Conservation (phyloP, 2,888 invertebrate species). For the Teleogryllus oceanicus region DNA sequence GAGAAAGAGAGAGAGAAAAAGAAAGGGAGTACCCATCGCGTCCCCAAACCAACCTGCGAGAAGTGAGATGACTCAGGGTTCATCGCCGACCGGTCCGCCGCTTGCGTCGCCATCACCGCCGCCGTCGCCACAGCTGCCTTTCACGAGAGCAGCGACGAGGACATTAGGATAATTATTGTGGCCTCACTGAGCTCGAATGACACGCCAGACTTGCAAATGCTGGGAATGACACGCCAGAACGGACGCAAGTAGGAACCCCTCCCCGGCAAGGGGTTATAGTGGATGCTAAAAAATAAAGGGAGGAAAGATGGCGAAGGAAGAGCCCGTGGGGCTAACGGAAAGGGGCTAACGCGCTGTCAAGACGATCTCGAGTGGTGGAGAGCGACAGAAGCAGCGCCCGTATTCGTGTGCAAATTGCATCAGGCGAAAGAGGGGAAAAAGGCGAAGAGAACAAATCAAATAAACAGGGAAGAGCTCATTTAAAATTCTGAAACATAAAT, state of each 20-base stretch:
- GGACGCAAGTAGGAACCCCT: not conserved
- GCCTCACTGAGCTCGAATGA: not conserved
- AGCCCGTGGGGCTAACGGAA: not conserved
- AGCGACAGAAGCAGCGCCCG: not conserved
- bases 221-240: not conserved
- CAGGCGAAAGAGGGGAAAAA: not conserved
- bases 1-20: too few relatives aligned
- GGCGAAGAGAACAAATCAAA: not conserved
- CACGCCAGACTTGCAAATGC: not conserved
- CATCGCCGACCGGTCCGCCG: too few relatives aligned
- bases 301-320: not conserved
- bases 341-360: not conserved
- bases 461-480: slow-evolving; percentile 7
- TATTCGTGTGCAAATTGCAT: not conserved
- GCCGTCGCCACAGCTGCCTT: too few relatives aligned
- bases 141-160: not conserved
- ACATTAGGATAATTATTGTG: slow-evolving; percentile 7
- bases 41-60: too few relatives aligned
- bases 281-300: not conserved
- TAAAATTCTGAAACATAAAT: slow-evolving; percentile 18
- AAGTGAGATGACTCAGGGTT: too few relatives aligned
- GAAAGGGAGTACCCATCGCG: too few relatives aligned
- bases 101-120: too few relatives aligned
- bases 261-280: not conserved
- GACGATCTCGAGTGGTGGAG: not conserved